Evolutionary conservation across 1,140 invertebrate genomes (phyloP).

Genomic region (Drosophila cardini): DNA sequence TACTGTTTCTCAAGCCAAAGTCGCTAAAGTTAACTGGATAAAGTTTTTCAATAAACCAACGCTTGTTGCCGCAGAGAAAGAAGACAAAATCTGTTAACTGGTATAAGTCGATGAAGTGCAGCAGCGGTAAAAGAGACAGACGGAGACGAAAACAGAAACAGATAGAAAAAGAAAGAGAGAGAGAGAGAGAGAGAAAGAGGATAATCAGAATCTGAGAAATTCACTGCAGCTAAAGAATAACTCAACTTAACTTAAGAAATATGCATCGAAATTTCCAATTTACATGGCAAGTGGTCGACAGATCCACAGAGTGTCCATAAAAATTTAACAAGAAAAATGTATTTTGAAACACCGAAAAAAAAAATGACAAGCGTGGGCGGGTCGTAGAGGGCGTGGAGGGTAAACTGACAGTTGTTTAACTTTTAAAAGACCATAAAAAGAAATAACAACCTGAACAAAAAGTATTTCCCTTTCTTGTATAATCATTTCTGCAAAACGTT

Average conservation of each 20-base stretch:
- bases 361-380: neutral
- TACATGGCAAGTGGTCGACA: constrained; percentile 48
- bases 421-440: constrained; percentile 61
- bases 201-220: too few relatives aligned
- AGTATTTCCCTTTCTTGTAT: constrained; percentile 31
- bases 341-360: constrained; percentile 3
- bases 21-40: constrained; percentile 54
- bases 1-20: constrained; percentile 36
- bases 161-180: neutral
- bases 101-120: constrained; percentile 70
- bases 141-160: neutral
- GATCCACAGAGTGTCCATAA: constrained; percentile 34
- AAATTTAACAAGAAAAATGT: constrained; percentile 35
- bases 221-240: constrained; percentile 45
- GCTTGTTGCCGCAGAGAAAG: constrained; percentile 33
- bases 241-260: constrained; percentile 57
- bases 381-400: neutral
- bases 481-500: constrained; percentile 45
- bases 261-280: constrained; percentile 75
- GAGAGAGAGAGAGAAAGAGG: neutral
- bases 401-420: constrained; percentile 41
- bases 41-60: constrained; percentile 79
- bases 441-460: constrained; percentile 52
- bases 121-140: constrained; percentile 4
- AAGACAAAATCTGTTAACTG: constrained; percentile 78